A percentile compares a stretch with the other conserved stretches of the same genome.
Evolutionary conservation across 2,113 vertebrate genomes (phyloP).

Genomic region (Numida meleagris): DNA sequence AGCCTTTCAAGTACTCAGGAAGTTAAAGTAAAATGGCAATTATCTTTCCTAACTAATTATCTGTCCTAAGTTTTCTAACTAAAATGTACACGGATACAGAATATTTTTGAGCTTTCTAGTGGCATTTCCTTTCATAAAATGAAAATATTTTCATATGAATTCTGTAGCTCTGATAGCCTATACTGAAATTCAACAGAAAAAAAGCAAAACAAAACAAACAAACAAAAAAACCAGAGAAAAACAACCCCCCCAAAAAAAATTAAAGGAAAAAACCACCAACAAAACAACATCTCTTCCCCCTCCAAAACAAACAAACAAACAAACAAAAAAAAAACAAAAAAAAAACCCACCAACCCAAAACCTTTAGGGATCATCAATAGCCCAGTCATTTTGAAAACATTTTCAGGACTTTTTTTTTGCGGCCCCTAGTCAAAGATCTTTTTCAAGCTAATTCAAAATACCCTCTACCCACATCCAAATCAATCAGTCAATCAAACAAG

Average conservation of each 20-base stretch:
- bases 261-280: too few relatives aligned
- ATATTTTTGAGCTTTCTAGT: neutral
- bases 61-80: neutral
- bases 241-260: too few relatives aligned
- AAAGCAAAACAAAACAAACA: neutral
- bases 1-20: slow-evolving; percentile 46
- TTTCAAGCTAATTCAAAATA: neutral
- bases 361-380: neutral
- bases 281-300: too few relatives aligned
- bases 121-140: neutral
- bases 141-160: neutral
- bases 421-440: neutral
- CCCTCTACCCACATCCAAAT: neutral
- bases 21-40: neutral
- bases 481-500: neutral
- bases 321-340: too few relatives aligned
- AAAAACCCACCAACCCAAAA: too few relatives aligned
- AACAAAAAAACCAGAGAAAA: too few relatives aligned
- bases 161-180: neutral
- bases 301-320: too few relatives aligned
- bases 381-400: neutral
- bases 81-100: neutral
- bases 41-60: neutral
- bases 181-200: neutral
- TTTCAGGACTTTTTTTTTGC: neutral